These are phyloP conservation scores for Hirudo medicinalis DNA, from an alignment of 1,140 invertebrate genomes.

Conservation along the genomic window DNA sequence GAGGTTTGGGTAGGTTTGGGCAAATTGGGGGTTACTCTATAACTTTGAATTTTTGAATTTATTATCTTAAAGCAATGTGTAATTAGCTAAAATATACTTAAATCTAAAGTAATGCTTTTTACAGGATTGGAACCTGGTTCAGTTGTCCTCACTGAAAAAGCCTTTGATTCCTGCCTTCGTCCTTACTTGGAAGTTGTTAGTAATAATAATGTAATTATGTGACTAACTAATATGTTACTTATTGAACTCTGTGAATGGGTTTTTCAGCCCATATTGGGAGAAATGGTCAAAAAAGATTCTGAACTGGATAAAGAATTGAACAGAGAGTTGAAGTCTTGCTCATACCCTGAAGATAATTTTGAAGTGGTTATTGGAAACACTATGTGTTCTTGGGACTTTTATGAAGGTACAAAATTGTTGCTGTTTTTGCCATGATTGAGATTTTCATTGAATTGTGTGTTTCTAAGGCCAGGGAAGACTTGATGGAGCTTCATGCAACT, in stretches of 20 bases:
- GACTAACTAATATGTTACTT: constrained; percentile 2
- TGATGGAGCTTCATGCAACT: constrained; percentile 94
- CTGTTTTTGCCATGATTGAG: background rate
- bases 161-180: constrained; percentile 64
- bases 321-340: constrained; percentile 55
- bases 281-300: constrained; percentile 63
- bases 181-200: constrained; percentile 54
- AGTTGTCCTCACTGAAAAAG: constrained; percentile 72
- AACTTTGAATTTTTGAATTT: background rate
- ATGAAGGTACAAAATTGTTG: constrained; percentile 59
- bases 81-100: background rate
- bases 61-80: background rate
- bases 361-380: constrained; percentile 77
- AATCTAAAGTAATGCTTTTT: background rate
- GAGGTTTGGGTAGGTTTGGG: constrained; percentile 58
- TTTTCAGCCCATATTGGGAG: constrained; percentile 70
- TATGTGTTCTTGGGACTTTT: constrained; percentile 91
- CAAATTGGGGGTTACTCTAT: background rate
- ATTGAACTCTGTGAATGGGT: constrained; percentile 15
- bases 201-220: constrained; percentile 19
- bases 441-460: background rate
- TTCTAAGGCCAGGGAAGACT: constrained; percentile 61
- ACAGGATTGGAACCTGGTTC: constrained; percentile 61
- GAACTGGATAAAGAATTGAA: constrained; percentile 65
- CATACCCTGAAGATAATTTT: constrained; percentile 55